Evolutionary conservation across 2,113 vertebrate genomes (phyloP).

Genomic region (Sapayoa aenigma): DNA sequence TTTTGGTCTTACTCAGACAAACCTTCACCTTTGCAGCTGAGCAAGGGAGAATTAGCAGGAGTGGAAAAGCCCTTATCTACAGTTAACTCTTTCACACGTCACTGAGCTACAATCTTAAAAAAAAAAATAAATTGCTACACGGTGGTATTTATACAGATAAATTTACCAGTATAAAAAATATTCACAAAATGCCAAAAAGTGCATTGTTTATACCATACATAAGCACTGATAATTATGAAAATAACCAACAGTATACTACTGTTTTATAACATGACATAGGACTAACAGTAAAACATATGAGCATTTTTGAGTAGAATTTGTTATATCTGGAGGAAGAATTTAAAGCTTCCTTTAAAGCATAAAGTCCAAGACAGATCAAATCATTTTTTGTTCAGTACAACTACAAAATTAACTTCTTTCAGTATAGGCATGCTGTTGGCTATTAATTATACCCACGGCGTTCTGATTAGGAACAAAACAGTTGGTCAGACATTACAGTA

Average conservation of each 20-base stretch:
- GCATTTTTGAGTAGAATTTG: not conserved
- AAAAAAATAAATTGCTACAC: not conserved
- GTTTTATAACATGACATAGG: not conserved
- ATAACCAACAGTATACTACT: not conserved
- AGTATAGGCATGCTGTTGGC: not conserved
- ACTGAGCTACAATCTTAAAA: not conserved
- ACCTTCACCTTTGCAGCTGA: not conserved
- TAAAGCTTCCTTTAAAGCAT: not conserved
- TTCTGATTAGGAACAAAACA: not conserved
- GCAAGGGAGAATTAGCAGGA: not conserved
- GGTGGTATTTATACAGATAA: not conserved
- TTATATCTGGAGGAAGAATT: not conserved
- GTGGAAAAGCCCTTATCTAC: not conserved
- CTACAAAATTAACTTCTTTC: not conserved
- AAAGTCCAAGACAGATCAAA: not conserved
- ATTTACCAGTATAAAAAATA: not conserved
- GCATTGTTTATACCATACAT: not conserved
- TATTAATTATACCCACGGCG: not conserved
- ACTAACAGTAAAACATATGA: not conserved
- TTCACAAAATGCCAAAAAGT: not conserved
- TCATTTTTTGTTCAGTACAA: not conserved
- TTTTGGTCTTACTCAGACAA: not conserved
- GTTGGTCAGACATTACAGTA: not conserved
- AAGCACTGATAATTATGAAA: not conserved
- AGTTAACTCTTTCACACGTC: not conserved